These are phyloP conservation scores for Pelobates fuscus DNA, from an alignment of 2,113 vertebrate species.

Conservation along the genomic window DNA sequence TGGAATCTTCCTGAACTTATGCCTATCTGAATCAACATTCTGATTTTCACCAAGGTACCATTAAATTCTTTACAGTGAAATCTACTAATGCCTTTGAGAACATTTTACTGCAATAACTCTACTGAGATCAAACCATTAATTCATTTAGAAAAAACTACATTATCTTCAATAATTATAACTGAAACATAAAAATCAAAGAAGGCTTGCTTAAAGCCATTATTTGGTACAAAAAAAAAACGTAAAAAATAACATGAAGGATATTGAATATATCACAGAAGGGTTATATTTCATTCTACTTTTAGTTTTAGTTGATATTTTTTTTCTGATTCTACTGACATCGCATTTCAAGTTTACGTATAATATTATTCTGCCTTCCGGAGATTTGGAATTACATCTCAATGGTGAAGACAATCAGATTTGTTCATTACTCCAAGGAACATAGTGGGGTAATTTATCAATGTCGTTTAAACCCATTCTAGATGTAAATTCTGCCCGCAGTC, in stretches of 20 bases:
- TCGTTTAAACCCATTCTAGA: slow-evolving; percentile 40
- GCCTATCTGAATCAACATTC: too few relatives aligned
- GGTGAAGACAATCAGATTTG: slow-evolving; percentile 46
- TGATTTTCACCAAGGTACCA: too few relatives aligned
- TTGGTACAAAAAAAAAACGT: too few relatives aligned
- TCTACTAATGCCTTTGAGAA: too few relatives aligned
- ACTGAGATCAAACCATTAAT: too few relatives aligned
- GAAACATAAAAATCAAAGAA: too few relatives aligned
- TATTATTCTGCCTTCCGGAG: slow-evolving; percentile 42
- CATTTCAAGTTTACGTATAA: slow-evolving; percentile 35
- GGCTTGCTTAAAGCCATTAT: too few relatives aligned
- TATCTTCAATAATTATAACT: too few relatives aligned
- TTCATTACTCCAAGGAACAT: slow-evolving; percentile 38
- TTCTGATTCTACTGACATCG: slow-evolving; percentile 7
- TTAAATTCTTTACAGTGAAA: too few relatives aligned
- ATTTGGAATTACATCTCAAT: slow-evolving; percentile 42
- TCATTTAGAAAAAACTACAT: too few relatives aligned
- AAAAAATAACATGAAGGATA: background rate
- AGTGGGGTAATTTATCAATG: slow-evolving; percentile 47
- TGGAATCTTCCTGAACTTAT: too few relatives aligned
- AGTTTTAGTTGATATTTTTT: slow-evolving; percentile 10
- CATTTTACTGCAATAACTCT: background rate
- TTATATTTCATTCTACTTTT: slow-evolving; percentile 19
- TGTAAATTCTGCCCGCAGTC: slow-evolving; percentile 40
- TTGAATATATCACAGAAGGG: background rate